phyloP scores from a whole-genome alignment of 2,113 vertebrate genomes.

The Pygoscelis adeliae region DNA sequence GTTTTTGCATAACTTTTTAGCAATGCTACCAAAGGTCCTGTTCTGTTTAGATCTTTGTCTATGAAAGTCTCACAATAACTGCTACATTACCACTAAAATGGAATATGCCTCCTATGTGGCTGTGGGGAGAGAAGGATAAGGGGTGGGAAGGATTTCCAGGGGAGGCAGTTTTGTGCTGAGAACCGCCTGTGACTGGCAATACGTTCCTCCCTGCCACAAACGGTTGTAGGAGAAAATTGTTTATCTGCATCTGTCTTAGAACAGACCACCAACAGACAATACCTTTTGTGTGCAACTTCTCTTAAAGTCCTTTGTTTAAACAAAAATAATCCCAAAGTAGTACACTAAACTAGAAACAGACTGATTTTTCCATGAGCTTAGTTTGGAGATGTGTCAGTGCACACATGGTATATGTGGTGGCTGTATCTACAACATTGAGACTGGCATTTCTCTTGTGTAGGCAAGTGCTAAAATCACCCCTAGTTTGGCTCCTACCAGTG shows the following conservation, averaged over 20 bases:
- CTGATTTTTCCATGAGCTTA: slow-evolving; percentile 6
- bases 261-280: slow-evolving; percentile 53
- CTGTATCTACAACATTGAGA: background rate
- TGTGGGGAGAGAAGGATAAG: background rate
- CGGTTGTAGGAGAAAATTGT: slow-evolving; percentile 7
- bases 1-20: background rate
- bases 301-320: slow-evolving; percentile 26
- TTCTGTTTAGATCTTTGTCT: background rate
- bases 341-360: slow-evolving; percentile 45
- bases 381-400: background rate
- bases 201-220: background rate
- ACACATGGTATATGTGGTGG: background rate
- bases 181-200: background rate
- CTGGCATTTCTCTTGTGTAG: background rate
- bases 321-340: background rate
- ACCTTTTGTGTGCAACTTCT: slow-evolving; percentile 31
- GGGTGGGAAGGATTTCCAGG: background rate
- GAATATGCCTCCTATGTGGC: background rate
- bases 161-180: background rate
- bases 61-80: background rate
- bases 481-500: background rate
- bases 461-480: background rate
- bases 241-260: background rate
- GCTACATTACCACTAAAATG: background rate
- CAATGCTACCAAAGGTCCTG: accelerated